phyloP scores from a whole-genome alignment of 2,888 invertebrate genomes.

The Rhaphigaster nebulosa region DNA sequence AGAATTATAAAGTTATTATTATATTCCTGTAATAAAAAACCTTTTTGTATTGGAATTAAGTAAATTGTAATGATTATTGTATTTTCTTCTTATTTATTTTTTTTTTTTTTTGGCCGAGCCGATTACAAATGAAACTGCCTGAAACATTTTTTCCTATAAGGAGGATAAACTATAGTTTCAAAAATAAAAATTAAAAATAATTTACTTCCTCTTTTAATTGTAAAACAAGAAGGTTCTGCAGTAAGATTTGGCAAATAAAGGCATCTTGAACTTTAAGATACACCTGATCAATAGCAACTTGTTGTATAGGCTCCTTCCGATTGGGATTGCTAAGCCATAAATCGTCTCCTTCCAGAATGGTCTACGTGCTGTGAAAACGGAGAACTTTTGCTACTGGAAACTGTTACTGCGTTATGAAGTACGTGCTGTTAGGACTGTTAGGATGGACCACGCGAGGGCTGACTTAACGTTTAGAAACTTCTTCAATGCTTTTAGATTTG shows the following conservation, averaged over 20 bases:
- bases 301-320: neutral
- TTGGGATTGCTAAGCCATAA: neutral
- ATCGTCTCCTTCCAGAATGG: neutral
- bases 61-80: too few species aligned
- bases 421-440: neutral
- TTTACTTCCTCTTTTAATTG: too few species aligned
- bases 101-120: too few species aligned
- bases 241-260: neutral
- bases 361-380: neutral
- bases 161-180: too few species aligned
- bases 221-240: neutral
- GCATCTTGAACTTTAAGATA: neutral
- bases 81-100: too few species aligned
- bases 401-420: conserved; percentile 31
- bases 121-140: too few species aligned
- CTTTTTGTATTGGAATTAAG: too few species aligned
- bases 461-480: neutral
- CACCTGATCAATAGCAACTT: neutral
- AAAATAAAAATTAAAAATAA: too few species aligned
- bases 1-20: too few species aligned
- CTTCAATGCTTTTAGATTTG: neutral
- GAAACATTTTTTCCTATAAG: too few species aligned
- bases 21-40: too few species aligned
- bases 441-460: neutral
- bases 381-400: neutral